A percentile compares a stretch with the other conserved stretches of the same genome.
These are phyloP conservation scores for Orthosia gothica DNA, from an alignment of 2,888 invertebrate genomes.

Conservation along the genomic window DNA sequence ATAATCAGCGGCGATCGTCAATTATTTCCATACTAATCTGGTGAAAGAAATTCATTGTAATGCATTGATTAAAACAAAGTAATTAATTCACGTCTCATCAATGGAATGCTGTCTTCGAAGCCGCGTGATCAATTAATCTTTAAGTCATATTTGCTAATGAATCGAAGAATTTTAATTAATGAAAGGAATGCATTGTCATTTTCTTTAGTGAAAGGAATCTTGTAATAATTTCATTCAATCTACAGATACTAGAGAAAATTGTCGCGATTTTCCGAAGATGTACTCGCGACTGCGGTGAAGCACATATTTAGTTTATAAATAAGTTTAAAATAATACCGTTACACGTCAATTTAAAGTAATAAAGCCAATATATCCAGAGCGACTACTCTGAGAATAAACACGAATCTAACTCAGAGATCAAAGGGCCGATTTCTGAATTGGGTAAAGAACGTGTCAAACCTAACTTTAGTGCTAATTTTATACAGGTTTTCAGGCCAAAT, in stretches of 20 bases:
- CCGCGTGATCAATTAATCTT: conserved; percentile 41
- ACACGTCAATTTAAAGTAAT: too few species aligned
- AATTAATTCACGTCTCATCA: conserved; percentile 31
- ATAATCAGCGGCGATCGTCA: conserved; percentile 12
- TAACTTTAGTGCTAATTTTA: too few species aligned
- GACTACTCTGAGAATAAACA: too few species aligned
- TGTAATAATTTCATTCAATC: not conserved
- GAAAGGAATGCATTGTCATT: conserved; percentile 23
- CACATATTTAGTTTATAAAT: too few species aligned
- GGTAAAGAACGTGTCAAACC: too few species aligned
- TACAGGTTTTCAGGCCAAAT: too few species aligned
- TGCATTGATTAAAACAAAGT: conserved; percentile 27
- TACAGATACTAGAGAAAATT: not conserved
- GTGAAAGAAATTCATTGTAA: conserved; percentile 49
- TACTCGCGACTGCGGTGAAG: not conserved
- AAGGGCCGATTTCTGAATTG: too few species aligned
- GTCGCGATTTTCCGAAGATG: not conserved
- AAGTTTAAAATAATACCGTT: too few species aligned
- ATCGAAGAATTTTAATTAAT: conserved; percentile 41
- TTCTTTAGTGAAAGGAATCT: conserved; percentile 29
- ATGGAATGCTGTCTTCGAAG: conserved; percentile 39
- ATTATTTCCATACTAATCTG: conserved; percentile 42
- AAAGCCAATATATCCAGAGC: too few species aligned
- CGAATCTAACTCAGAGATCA: too few species aligned
- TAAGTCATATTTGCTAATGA: conserved; percentile 29